These are phyloP conservation scores for Panulirus ornatus DNA, from an alignment of 1,140 invertebrate genomes.

Conservation along the genomic window DNA sequence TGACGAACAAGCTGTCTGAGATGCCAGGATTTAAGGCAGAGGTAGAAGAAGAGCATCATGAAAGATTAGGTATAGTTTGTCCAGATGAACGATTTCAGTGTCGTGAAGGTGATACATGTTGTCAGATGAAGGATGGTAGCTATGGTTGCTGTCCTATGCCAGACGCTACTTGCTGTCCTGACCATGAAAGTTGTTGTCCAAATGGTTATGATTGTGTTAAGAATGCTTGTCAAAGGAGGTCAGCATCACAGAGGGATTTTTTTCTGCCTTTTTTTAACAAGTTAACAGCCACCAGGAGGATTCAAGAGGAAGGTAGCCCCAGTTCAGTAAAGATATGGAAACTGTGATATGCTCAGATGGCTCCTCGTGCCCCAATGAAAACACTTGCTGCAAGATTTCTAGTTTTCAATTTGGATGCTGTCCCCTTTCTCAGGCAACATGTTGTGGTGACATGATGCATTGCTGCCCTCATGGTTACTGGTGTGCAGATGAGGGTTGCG, in stretches of 20 bases:
- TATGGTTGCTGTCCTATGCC: conserved; percentile 53
- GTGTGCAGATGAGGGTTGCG: conserved; percentile 22
- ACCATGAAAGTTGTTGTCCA: conserved; percentile 10
- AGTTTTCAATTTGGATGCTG: conserved; percentile 30
- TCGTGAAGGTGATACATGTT: conserved; percentile 36
- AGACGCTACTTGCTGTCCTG: conserved; percentile 30
- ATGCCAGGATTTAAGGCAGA: neutral
- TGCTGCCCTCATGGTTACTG: conserved; percentile 29
- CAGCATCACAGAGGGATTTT: neutral
- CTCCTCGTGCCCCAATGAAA: conserved; percentile 27
- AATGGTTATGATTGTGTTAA: conserved; percentile 13
- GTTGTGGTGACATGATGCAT: neutral
- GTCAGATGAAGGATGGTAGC: conserved; percentile 1
- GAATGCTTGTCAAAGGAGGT: neutral
- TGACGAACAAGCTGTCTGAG: neutral
- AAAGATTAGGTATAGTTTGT: conserved; percentile 25
- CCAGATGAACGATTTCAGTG: conserved; percentile 34
- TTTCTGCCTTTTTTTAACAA: neutral
- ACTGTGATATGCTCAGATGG: neutral
- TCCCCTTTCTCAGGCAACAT: conserved; percentile 18
- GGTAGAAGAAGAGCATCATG: neutral
- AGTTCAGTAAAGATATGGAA: neutral
- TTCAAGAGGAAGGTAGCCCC: neutral
- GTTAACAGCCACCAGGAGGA: neutral
- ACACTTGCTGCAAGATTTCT: conserved; percentile 39